Evolutionary conservation across 2,888 invertebrate species (phyloP), one percentile per base, ranked within the genome.

Genomic region (Cetonia aurata): DNA sequence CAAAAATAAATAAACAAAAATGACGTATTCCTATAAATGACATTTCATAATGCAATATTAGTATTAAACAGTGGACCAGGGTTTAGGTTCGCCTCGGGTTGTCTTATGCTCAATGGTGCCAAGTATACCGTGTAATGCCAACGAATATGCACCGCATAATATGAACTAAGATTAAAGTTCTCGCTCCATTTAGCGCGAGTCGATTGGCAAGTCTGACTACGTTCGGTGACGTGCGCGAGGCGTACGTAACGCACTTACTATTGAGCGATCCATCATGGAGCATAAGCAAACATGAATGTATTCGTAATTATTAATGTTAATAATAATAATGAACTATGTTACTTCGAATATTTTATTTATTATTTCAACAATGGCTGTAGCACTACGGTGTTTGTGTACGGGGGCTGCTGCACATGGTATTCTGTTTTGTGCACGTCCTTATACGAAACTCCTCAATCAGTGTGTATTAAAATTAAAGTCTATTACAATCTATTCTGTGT

Each of bases 391-490:
- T 82, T 82, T 80, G 80, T 80, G 80, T 82, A 83, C 79, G 82
- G 81, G 82, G 37, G 10, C 37, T 37, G 37, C 83, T 81, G 80
- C 82, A 81, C 77, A 50, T 17, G 25, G 75, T 79, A 79, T 79
- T 80, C 81, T 79, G 78, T 80, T 81, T 71, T 82, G 79, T 80
- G 79, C 80, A 83, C 82, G 83, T 83, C 83, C 83, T 83, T 83
- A 83, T 83, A 81, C 81, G 80, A 80, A 83, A 83, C 82, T 82
- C 82, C 81, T 79, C 79, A 80, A 82, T 83, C 83, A 83, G 83
- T 84, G 83, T 83, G 83, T 83, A 83, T 83, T 82, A 82, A 82
- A 71, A 71, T 71, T 71, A 71, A 71, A 71, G 46, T 68, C 71
- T 71, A 71, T 71, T 71, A 71, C 71, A 50, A 71, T 69, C 62